Evolutionary conservation across 2,113 vertebrate genomes (phyloP).

Genomic region (Eptesicus fuscus): DNA sequence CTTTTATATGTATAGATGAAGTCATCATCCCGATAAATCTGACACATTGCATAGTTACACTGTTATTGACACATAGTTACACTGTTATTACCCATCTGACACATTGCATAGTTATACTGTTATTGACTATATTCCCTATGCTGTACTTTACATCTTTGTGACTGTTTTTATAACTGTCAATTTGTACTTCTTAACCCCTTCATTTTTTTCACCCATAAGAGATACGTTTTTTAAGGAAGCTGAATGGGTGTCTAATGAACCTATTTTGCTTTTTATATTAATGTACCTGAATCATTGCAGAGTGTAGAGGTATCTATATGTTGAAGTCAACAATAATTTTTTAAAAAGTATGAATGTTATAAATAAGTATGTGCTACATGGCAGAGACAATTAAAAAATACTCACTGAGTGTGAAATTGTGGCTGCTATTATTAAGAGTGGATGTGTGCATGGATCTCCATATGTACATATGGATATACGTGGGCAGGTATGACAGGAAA

Average conservation of each 20-base stretch:
- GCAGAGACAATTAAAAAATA: not conserved
- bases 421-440: not conserved
- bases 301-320: not conserved
- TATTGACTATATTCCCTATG: not conserved
- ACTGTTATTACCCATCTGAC: not conserved
- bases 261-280: not conserved
- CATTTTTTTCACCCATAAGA: not conserved
- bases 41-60: not conserved
- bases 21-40: not conserved
- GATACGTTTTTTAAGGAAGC: not conserved
- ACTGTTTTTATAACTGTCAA: not conserved
- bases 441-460: not conserved
- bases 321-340: not conserved
- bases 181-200: not conserved
- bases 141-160: not conserved
- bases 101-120: not conserved
- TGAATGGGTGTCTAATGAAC: not conserved
- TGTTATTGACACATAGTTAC: not conserved
- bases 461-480: not conserved
- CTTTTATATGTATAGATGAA: not conserved
- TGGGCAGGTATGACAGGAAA: not conserved
- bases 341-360: conserved; percentile 20
- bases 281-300: not conserved
- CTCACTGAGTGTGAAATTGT: not conserved
- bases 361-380: not conserved